Evolutionary conservation across 2,797 vertebrate genomes (phyloP).

Genomic region (Gallirallus australis): DNA sequence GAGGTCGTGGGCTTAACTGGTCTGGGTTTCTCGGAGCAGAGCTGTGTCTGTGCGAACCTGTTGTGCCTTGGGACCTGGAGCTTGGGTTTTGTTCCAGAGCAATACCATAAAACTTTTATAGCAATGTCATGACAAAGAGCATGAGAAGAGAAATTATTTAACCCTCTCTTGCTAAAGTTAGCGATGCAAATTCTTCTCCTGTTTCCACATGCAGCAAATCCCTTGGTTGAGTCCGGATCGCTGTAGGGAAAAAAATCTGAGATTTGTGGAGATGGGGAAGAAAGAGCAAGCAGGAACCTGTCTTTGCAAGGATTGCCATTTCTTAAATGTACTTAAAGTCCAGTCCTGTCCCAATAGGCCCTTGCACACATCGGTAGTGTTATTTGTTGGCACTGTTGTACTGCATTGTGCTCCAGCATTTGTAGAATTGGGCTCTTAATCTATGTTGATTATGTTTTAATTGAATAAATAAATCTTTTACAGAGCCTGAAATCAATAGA

Average conservation of each 20-base stretch:
- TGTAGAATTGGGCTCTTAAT: conserved; percentile 40
- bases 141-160: conserved; percentile 35
- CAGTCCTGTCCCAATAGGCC: not conserved
- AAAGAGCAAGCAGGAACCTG: not conserved
- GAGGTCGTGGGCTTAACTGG: not conserved
- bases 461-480: conserved; percentile 55
- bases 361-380: not conserved
- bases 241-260: not conserved
- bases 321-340: not conserved
- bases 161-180: not conserved
- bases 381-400: not conserved
- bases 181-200: not conserved
- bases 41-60: not conserved
- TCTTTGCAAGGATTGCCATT: not conserved
- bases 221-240: fast-evolving
- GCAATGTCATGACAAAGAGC: not conserved
- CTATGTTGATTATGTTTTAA: conserved; percentile 56
- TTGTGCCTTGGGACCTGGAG: not conserved
- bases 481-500: conserved; percentile 41
- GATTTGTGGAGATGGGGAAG: not conserved
- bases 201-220: not conserved
- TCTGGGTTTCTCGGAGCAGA: not conserved
- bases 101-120: conserved; percentile 53
- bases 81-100: conserved; percentile 28
- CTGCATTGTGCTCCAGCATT: not conserved